Percentiles rank a stretch among this genome's conserved stretches.
Evolutionary conservation across 2,113 vertebrate genomes (phyloP).

Genomic region (Neopipo cinnamomea): DNA sequence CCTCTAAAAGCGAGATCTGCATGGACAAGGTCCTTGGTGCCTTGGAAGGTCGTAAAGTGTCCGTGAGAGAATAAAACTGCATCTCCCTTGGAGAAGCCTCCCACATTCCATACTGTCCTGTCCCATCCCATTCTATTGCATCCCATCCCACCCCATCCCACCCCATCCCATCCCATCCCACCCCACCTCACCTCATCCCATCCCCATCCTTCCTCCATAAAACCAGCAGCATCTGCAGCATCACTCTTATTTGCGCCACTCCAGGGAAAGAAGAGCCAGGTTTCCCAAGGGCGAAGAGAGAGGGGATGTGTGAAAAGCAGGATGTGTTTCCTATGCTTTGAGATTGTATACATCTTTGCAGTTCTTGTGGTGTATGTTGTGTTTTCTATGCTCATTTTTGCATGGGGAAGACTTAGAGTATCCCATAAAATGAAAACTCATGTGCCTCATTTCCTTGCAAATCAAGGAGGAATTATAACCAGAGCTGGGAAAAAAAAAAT

Average conservation of each 20-base stretch:
- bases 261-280: neutral
- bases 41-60: neutral
- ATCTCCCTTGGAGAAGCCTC: neutral
- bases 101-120: neutral
- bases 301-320: neutral
- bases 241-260: accelerated
- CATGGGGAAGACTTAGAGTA: neutral
- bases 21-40: neutral
- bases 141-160: neutral
- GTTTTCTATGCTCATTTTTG: neutral
- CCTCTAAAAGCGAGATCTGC: neutral
- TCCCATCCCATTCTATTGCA: neutral
- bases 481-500: neutral
- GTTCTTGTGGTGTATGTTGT: neutral
- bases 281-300: neutral
- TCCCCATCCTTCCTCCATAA: neutral
- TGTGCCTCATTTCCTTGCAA: neutral
- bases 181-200: neutral
- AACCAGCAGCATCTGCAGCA: neutral
- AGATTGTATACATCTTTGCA: accelerated
- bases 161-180: neutral
- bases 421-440: neutral
- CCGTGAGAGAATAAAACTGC: neutral
- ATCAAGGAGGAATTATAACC: neutral
- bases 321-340: neutral